A percentile compares a stretch with the other conserved stretches of the same genome.
These are phyloP conservation scores for Girardinus metallicus DNA, from an alignment of 2,797 vertebrate genomes.

Conservation along the genomic window DNA sequence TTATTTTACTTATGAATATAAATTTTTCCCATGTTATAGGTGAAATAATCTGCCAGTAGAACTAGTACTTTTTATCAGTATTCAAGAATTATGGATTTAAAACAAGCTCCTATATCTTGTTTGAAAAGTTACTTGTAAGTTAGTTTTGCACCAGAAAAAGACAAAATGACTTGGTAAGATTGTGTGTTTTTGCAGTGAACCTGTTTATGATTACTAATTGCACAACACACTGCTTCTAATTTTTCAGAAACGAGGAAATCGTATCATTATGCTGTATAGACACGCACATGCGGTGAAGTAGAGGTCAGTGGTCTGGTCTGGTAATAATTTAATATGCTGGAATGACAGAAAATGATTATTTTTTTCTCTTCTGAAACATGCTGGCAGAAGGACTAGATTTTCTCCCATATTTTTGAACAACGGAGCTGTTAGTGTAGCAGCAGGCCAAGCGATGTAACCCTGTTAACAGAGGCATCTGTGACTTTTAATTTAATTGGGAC, in stretches of 20 bases:
- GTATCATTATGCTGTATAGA: background rate
- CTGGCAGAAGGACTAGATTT: slow-evolving; percentile 2
- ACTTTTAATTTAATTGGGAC: background rate
- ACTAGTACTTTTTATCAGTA: too few relatives aligned
- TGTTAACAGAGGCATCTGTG: slow-evolving; percentile 6
- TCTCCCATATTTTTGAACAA: slow-evolving; percentile 32
- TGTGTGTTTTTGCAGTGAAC: too few relatives aligned
- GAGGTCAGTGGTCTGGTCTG: slow-evolving; percentile 9
- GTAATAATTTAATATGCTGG: slow-evolving; percentile 13
- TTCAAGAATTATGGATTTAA: too few relatives aligned
- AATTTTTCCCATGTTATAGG: too few relatives aligned
- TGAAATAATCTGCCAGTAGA: too few relatives aligned
- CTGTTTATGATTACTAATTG: slow-evolving; percentile 1
- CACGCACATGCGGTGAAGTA: background rate
- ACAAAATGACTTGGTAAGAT: too few relatives aligned
- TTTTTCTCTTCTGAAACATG: slow-evolving; percentile 22
- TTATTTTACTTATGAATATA: too few relatives aligned
- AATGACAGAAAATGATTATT: slow-evolving; percentile 16
- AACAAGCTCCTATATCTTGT: too few relatives aligned
- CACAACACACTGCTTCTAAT: background rate
- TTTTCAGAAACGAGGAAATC: slow-evolving; percentile 15
- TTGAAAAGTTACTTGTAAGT: too few relatives aligned
- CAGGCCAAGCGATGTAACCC: background rate
- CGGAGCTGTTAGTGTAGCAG: background rate
- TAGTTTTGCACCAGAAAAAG: too few relatives aligned